phyloP scores from a whole-genome alignment of 1,140 invertebrate species.

The Lamellibrachia luymesi region DNA sequence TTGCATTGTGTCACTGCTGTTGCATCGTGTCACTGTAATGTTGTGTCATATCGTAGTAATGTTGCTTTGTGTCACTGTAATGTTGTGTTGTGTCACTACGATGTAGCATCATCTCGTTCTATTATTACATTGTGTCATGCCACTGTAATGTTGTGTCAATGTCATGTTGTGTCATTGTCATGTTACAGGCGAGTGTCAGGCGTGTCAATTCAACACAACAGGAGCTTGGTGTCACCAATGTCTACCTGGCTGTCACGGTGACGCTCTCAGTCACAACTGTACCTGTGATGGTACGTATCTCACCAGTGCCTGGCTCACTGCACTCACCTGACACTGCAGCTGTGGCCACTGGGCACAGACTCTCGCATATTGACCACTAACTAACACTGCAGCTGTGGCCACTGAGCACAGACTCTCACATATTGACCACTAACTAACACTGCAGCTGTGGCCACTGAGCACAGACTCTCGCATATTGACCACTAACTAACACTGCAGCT shows the following conservation, averaged over 20 bases:
- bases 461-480: too few relatives aligned
- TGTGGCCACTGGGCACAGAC: not conserved
- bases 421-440: too few relatives aligned
- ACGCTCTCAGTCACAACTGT: slow-evolving; percentile 9
- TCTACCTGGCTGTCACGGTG: not conserved
- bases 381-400: too few relatives aligned
- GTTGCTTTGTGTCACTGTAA: not conserved
- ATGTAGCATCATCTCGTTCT: not conserved
- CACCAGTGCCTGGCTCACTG: not conserved
- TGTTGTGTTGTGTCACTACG: not conserved
- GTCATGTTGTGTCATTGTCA: not conserved
- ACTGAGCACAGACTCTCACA: too few relatives aligned
- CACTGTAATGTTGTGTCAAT: not conserved
- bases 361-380: too few relatives aligned
- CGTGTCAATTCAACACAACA: slow-evolving; percentile 5
- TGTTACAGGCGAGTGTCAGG: not conserved
- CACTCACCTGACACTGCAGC: not conserved
- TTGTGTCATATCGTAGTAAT: not conserved
- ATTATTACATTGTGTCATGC: not conserved
- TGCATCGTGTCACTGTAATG: not conserved
- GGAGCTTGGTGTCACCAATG: slow-evolving; percentile 2
- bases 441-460: too few relatives aligned
- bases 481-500: too few relatives aligned
- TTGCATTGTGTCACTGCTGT: too few relatives aligned
- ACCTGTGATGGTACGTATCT: not conserved